Conservation (phyloP, 2,113 vertebrate genomes). For the Procavia capensis region DNA sequence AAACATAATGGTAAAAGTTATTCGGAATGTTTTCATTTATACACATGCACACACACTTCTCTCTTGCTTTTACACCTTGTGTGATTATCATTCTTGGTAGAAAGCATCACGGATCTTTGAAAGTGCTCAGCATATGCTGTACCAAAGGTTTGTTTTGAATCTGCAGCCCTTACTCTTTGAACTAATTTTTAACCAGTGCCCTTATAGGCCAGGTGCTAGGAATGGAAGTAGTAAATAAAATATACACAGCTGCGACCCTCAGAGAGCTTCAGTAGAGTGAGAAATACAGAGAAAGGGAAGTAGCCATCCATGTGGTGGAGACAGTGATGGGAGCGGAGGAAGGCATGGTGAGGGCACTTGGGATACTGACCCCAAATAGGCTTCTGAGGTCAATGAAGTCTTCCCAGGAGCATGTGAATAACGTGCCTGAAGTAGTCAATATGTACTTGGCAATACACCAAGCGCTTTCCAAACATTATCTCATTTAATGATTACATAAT, state of each 20-base stretch:
- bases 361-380: background rate
- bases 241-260: background rate
- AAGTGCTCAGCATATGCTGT: background rate
- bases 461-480: background rate
- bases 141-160: background rate
- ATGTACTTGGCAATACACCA: background rate
- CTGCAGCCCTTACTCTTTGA: background rate
- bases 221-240: constrained; percentile 1
- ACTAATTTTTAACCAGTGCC: constrained; percentile 9
- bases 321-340: background rate
- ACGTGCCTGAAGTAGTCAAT: background rate
- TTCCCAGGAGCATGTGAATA: background rate
- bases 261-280: background rate
- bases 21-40: background rate
- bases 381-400: background rate
- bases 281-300: background rate
- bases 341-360: background rate
- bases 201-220: background rate
- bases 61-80: no score
- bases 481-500: background rate
- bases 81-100: background rate
- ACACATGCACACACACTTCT: background rate
- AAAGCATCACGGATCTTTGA: background rate
- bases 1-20: background rate
- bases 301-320: background rate